Percentiles rank a stretch among this genome's conserved stretches.
Evolutionary conservation across 2,113 vertebrate species (phyloP).

Genomic region (Vireo altiloquus): DNA sequence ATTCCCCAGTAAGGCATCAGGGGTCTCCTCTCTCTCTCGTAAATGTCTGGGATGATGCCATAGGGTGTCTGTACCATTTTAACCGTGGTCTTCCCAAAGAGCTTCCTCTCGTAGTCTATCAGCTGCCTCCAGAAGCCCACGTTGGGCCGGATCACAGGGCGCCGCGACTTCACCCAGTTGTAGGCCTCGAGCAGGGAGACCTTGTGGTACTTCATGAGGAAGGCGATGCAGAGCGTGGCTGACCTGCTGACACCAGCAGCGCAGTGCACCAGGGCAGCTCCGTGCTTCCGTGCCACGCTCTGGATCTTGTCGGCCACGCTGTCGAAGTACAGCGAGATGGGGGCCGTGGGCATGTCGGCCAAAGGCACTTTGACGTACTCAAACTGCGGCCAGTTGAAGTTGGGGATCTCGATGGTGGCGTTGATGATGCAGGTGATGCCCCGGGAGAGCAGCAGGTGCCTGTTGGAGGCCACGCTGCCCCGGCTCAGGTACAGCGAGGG

Average conservation of each 20-base stretch:
- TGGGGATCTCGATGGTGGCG: slow-evolving; percentile 95
- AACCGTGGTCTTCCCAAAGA: slow-evolving; percentile 91
- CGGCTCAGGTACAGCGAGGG: slow-evolving; percentile 93
- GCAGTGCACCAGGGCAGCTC: slow-evolving; percentile 91
- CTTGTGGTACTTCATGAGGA: slow-evolving; percentile 97
- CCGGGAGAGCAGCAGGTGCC: slow-evolving; percentile 89
- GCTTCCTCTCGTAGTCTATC: slow-evolving; percentile 95
- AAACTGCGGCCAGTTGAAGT: slow-evolving; percentile 96
- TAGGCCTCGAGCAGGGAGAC: slow-evolving; percentile 91
- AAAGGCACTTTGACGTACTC: slow-evolving; percentile 96
- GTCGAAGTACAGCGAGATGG: slow-evolving; percentile 95
- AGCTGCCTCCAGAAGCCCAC: slow-evolving; percentile 97
- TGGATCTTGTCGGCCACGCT: slow-evolving; percentile 95
- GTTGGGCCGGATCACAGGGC: slow-evolving; percentile 92
- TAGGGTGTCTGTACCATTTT: slow-evolving; percentile 98
- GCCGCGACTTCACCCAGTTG: slow-evolving; percentile 92
- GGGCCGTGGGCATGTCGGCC: slow-evolving; percentile 93
- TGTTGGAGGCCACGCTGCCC: slow-evolving; percentile 93
- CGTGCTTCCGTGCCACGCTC: slow-evolving; percentile 91
- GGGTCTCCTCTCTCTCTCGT: slow-evolving; percentile 89
- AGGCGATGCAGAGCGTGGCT: slow-evolving; percentile 93
- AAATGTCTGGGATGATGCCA: slow-evolving; percentile 91
- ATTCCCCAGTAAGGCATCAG: slow-evolving; percentile 94
- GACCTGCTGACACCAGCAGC: slow-evolving; percentile 94
- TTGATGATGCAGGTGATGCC: slow-evolving; percentile 97